Base-by-base conservation (phyloP, 1,140 invertebrate genomes). In the Eupristina koningsbergeri region DNA sequence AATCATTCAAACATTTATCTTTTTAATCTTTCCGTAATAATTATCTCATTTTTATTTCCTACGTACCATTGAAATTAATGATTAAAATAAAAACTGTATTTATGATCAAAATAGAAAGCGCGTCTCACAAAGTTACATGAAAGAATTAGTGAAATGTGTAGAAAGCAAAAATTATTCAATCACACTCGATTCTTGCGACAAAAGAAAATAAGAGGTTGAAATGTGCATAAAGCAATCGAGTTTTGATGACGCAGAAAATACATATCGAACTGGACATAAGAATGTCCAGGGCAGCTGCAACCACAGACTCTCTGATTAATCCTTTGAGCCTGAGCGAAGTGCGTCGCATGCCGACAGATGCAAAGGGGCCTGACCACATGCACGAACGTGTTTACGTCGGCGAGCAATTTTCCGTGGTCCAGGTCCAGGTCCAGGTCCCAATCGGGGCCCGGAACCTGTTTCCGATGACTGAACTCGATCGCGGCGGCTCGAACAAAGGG, bases 291-390 rank as follows among this genome's bases (percentile, higher is more conserved):
- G 80, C 67, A 80, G 64, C 78, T 80, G 63, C 78, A 26, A 36
- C 76, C 19, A 61, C 47, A 53, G 8, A 53, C 34, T 34, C 45
- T 41, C 53, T 19, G 81, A 76, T 71, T 73, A 86, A 87, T 86
- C 85, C 80, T 85, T 86, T 86, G 31, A 78, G 69, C 71, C 17
- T 11, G 17, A 45, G 47, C 17, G 19, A 29, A 45, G 47, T 3
- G 76, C 6, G 76, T 29, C 83, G 80, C 83, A 80, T 85, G 83
- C 82, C 71, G 81, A 83, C 86, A 86, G 86, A 86, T 86, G 86
- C 81, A 74, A 85, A 86, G 80, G 63, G 39, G 8, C 7, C 47
- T 8, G 17, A 45, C 45, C n/a, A 69, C 36, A 34, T 6, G 71
- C 61, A 50, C 50, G 58, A 13, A 31, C 31, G 31, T 77, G 41